These are phyloP conservation scores for Rhinogobio ventralis DNA, from an alignment of 2,797 vertebrate species.

Conservation along the genomic window DNA sequence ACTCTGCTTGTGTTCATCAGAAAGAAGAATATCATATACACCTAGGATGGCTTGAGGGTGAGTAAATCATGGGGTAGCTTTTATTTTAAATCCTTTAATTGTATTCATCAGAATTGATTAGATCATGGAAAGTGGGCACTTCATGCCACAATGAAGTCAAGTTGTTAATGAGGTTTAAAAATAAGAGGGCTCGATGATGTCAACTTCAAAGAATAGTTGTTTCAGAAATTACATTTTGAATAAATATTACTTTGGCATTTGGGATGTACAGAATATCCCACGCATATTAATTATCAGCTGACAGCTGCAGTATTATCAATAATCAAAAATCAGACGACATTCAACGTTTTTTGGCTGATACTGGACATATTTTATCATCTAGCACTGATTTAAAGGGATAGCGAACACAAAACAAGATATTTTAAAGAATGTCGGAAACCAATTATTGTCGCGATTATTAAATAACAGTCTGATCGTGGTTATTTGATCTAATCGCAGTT, in stretches of 20 bases:
- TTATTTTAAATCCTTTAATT: no score
- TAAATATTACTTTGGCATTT: not conserved
- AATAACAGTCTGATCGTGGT: no score
- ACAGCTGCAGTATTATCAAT: not conserved
- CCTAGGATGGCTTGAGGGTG: no score
- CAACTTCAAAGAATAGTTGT: no score
- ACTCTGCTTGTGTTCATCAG: no score
- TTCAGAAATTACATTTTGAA: not conserved
- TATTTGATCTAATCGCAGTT: no score
- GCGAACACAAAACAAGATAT: no score
- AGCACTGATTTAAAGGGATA: not conserved
- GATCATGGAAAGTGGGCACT: not conserved
- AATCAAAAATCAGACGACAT: not conserved
- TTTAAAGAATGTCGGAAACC: no score
- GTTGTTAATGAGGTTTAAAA: not conserved
- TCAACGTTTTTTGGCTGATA: not conserved
- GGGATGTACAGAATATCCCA: not conserved
- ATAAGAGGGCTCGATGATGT: not conserved
- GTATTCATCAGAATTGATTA: not conserved
- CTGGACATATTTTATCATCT: not conserved
- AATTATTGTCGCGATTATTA: no score
- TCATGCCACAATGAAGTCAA: not conserved
- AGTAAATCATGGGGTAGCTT: no score
- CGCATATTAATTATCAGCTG: not conserved
- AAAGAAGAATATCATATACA: no score